These are phyloP conservation scores for Drosophila mayaguana DNA, from an alignment of 2,888 invertebrate species.

Conservation along the genomic window DNA sequence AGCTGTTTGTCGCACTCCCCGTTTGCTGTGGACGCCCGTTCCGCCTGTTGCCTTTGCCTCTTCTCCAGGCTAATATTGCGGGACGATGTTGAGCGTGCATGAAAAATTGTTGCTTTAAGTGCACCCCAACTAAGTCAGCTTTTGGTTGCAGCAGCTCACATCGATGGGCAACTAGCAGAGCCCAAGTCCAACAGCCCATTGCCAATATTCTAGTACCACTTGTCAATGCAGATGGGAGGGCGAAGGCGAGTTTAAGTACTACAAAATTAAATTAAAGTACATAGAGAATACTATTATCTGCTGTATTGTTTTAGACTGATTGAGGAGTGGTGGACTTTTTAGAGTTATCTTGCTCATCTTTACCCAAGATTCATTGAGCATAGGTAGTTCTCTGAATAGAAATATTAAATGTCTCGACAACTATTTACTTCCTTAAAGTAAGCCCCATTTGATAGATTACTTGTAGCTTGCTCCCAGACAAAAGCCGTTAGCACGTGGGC, in stretches of 20 bases:
- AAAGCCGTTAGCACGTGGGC: slow-evolving; percentile 12
- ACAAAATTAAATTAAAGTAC: neutral
- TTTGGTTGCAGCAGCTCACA: neutral
- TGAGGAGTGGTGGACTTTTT: neutral
- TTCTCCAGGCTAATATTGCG: slow-evolving; percentile 52
- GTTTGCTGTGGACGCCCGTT: slow-evolving; percentile 38
- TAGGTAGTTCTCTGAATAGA: neutral
- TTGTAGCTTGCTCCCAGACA: slow-evolving; percentile 5
- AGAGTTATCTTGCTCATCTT: too few species aligned
- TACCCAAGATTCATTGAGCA: neutral
- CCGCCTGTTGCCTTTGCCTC: slow-evolving; percentile 64
- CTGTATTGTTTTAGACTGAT: neutral
- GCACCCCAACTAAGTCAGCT: slow-evolving; percentile 16
- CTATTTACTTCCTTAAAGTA: neutral
- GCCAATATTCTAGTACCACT: neutral
- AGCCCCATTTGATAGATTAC: slow-evolving; percentile 25
- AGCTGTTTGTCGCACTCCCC: slow-evolving; percentile 57
- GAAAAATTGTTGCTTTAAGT: slow-evolving; percentile 37
- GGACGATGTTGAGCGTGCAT: slow-evolving; percentile 29
- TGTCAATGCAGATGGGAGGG: too few species aligned
- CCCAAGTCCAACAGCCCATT: neutral
- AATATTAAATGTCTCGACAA: neutral
- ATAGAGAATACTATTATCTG: neutral
- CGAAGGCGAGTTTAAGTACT: neutral
- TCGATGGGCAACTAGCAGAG: slow-evolving; percentile 1